Evolutionary conservation across 1,140 invertebrate genomes (phyloP).

Genomic region (Drosophila insularis): DNA sequence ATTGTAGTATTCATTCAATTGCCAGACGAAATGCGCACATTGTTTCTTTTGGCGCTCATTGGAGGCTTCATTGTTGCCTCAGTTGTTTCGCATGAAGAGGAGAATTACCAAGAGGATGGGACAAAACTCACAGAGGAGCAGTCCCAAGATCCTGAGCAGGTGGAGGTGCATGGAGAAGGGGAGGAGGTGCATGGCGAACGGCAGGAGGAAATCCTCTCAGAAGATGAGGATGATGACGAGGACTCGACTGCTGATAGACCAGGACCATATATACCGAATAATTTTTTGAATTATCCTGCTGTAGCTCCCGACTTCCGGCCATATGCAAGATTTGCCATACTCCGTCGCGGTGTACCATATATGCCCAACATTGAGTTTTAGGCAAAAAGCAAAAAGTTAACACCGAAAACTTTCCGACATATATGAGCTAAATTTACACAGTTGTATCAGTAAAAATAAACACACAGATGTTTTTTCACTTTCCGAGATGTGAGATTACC

Average conservation of each 20-base stretch:
- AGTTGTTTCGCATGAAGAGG: not conserved
- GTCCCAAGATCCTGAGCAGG: not conserved
- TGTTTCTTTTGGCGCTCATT: slow-evolving; percentile 29
- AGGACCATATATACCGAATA: slow-evolving; percentile 2
- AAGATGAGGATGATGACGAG: slow-evolving; percentile 27
- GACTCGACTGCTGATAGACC: slow-evolving; percentile 12
- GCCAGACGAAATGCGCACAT: slow-evolving; percentile 40
- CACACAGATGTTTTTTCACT: slow-evolving; percentile 5
- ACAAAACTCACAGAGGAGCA: not conserved
- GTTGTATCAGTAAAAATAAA: slow-evolving; percentile 1
- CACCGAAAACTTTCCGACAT: not conserved
- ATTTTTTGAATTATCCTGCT: slow-evolving; percentile 41
- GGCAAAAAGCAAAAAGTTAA: not conserved
- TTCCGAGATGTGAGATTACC: not conserved
- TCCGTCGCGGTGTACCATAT: not conserved
- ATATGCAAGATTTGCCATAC: slow-evolving; percentile 51
- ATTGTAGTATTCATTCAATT: slow-evolving; percentile 38
- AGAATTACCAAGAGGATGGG: not conserved
- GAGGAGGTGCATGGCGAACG: not conserved
- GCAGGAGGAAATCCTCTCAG: slow-evolving; percentile 16
- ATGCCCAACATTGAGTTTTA: not conserved
- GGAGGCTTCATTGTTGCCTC: slow-evolving; percentile 4
- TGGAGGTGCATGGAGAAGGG: not conserved
- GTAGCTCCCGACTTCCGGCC: slow-evolving; percentile 1
- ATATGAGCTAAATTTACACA: slow-evolving; percentile 5